Evolutionary conservation across 2,888 invertebrate species (phyloP).

Genomic region (Pachycephus smyrnensis): DNA sequence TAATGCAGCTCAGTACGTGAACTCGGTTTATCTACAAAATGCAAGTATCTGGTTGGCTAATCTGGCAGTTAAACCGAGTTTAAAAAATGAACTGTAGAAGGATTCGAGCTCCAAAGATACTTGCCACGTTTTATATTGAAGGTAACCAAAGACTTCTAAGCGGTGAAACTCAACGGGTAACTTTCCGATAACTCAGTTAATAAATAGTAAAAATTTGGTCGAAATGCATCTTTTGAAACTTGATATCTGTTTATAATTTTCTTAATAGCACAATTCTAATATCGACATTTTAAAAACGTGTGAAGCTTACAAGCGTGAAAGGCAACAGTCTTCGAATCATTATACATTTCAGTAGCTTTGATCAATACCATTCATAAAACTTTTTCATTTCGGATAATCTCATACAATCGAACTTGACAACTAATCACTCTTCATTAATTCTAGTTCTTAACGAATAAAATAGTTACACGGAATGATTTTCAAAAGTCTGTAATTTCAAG

Average conservation of each 20-base stretch:
- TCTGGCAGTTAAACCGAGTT: background rate
- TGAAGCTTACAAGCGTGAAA: background rate
- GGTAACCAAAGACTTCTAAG: background rate
- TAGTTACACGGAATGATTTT: background rate
- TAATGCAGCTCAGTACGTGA: no score
- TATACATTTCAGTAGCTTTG: background rate
- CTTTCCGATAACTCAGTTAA: slow-evolving; percentile 24
- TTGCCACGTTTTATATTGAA: background rate
- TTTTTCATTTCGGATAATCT: background rate
- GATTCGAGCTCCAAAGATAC: background rate
- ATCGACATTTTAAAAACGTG: background rate
- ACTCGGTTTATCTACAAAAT: background rate
- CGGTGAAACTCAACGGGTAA: background rate
- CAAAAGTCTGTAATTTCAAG: background rate
- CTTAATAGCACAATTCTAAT: background rate
- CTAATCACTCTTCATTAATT: background rate
- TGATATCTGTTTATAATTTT: background rate
- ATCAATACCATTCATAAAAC: background rate
- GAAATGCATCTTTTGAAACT: slow-evolving; percentile 19
- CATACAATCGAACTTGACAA: background rate
- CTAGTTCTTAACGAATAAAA: background rate
- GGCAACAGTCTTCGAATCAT: background rate
- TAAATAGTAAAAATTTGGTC: slow-evolving; percentile 22
- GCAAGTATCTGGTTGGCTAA: background rate
- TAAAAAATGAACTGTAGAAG: background rate